Conservation (phyloP, 2,113 vertebrate genomes). For the Serinus canaria region DNA sequence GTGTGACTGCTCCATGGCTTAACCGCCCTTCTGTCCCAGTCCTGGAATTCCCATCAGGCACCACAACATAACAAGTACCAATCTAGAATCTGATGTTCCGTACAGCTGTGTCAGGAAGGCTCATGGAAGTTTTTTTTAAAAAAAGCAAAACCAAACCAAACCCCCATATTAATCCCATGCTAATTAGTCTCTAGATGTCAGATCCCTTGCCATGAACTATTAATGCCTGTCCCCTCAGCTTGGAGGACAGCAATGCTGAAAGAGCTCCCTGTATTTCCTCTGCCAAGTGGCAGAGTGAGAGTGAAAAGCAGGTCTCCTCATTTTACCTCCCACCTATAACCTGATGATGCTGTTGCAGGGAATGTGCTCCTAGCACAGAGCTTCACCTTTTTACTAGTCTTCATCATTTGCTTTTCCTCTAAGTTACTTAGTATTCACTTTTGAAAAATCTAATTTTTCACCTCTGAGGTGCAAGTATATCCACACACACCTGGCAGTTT, state of each 20-base stretch:
- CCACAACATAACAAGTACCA: neutral
- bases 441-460: neutral
- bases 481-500: neutral
- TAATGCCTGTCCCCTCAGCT: neutral
- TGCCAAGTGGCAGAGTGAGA: constrained; percentile 5
- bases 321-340: neutral
- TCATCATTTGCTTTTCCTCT: neutral
- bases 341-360: neutral
- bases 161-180: neutral
- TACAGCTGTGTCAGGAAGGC: neutral
- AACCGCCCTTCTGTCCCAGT: neutral
- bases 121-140: neutral
- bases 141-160: neutral
- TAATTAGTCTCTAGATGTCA: neutral
- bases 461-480: neutral
- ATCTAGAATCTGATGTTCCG: neutral
- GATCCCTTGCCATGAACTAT: neutral
- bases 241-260: neutral
- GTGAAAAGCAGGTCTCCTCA: neutral
- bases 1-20: neutral
- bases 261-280: neutral
- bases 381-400: neutral
- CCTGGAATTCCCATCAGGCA: neutral
- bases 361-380: neutral
- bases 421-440: neutral